Base-by-base conservation (phyloP, 2,888 invertebrate genomes). In the Piscicola geometra region DNA sequence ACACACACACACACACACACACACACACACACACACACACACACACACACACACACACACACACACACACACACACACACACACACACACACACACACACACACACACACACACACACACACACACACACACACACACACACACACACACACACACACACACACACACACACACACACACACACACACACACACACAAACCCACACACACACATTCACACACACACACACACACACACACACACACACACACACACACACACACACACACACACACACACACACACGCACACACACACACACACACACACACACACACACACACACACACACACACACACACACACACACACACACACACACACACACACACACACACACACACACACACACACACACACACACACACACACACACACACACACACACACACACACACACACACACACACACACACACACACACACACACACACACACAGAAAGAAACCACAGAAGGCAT, bases 181-280 rank as follows among this genome's bases (percentile, higher is more conserved):
- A 64, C 9, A 9, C 9, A n/a, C 64, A 64, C 41, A 64, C 25
- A 3, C 64, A 64, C 21, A 30, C 25, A 3, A 64, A 64, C 21
- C 9, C 9, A 64, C 64, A 64, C n/a, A 12, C 64, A 64, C 21
- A 64, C 64, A 64, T n/a, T 64, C 30, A 64, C 64, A 64, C 64
- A 64, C 30, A 64, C 30, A 64, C 64, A 64, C 30, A 64, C 64
- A 64, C 64, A 64, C 64, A 64, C 30, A 64, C 64, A 64, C 64
- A 64, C 64, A 64, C 64, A 64, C 30, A 64, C 64, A 64, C 30
- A 64, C 64, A n/a, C 30, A 64, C n/a, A 64, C 30, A 28, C 64
- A 64, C 30, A 64, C 64, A 64, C 30, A 28, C 64, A 64, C 30
- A 28, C 64, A 64, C 30, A 28, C 64, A 12, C 30, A 9, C 64